Percentiles rank a stretch among this genome's conserved stretches.
phyloP scores from a whole-genome alignment of 2,797 vertebrate genomes.

The Falco novaeseelandiae region DNA sequence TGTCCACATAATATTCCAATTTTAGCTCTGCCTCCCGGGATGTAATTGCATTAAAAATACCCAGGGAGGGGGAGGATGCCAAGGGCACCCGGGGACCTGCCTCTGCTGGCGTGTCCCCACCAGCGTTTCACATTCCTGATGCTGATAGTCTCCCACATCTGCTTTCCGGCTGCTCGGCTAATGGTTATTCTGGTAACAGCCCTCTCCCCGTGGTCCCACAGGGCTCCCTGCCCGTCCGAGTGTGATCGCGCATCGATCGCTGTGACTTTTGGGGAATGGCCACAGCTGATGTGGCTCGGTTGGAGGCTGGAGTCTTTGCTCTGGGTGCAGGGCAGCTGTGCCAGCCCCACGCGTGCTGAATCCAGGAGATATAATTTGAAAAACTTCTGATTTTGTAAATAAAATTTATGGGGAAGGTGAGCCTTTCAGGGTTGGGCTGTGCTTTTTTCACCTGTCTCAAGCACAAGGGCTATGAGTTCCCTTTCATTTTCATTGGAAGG shows the following conservation, averaged over 20 bases:
- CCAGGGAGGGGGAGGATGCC: neutral
- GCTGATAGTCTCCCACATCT: neutral
- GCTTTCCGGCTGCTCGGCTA: neutral
- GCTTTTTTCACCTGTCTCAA: neutral
- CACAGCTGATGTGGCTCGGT: accelerated
- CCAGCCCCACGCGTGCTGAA: accelerated
- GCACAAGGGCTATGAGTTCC: neutral
- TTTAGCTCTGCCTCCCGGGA: slow-evolving; percentile 49
- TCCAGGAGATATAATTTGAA: neutral
- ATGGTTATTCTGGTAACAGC: slow-evolving; percentile 18
- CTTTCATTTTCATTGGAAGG: neutral
- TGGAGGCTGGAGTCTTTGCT: no score
- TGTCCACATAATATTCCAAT: slow-evolving; percentile 67
- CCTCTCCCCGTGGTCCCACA: accelerated
- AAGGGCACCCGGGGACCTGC: slow-evolving; percentile 29
- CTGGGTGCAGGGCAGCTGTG: accelerated
- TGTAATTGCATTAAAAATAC: slow-evolving; percentile 65
- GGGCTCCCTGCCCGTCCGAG: neutral
- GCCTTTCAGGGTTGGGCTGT: neutral
- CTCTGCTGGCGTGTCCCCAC: neutral
- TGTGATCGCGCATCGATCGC: accelerated
- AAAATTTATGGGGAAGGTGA: accelerated
- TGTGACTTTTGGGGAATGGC: neutral
- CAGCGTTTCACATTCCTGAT: neutral
- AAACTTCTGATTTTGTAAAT: neutral